These are phyloP conservation scores for Drosophila demipolita DNA, from an alignment of 2,888 invertebrate species.

Conservation along the genomic window DNA sequence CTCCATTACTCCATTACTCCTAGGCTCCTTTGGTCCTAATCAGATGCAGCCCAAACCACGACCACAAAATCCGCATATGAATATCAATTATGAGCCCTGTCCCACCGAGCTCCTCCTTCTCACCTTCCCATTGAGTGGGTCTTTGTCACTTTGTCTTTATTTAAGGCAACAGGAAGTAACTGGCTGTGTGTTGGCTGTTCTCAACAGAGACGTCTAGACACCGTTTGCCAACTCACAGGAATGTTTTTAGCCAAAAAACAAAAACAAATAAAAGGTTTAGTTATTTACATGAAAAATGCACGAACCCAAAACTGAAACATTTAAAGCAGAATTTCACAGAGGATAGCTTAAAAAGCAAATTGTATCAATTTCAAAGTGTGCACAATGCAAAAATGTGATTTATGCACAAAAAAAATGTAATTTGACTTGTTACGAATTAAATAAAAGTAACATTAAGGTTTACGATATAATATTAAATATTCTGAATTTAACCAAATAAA, in stretches of 20 bases:
- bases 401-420: not conserved
- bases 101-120: not conserved
- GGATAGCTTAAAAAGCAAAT: not conserved
- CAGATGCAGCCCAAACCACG: slow-evolving; percentile 66
- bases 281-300: slow-evolving; percentile 47
- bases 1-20: not conserved
- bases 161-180: slow-evolving; percentile 10
- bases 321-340: not conserved
- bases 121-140: slow-evolving; percentile 7
- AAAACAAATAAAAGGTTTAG: slow-evolving; percentile 17
- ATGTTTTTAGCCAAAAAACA: slow-evolving; percentile 58
- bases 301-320: slow-evolving; percentile 12
- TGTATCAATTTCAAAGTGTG: not conserved
- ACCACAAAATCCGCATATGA: slow-evolving; percentile 63
- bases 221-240: slow-evolving; percentile 30
- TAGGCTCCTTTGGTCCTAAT: slow-evolving; percentile 56
- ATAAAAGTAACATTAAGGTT: not conserved
- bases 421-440: not conserved
- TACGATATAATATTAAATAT: not conserved
- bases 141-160: slow-evolving; percentile 15
- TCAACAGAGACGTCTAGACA: slow-evolving; percentile 64
- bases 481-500: not conserved
- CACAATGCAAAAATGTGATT: not conserved
- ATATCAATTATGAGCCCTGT: slow-evolving; percentile 65
- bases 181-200: not conserved